phyloP scores from a whole-genome alignment of 1,140 invertebrate species.

The Aphelenchoides fujianensis region DNA sequence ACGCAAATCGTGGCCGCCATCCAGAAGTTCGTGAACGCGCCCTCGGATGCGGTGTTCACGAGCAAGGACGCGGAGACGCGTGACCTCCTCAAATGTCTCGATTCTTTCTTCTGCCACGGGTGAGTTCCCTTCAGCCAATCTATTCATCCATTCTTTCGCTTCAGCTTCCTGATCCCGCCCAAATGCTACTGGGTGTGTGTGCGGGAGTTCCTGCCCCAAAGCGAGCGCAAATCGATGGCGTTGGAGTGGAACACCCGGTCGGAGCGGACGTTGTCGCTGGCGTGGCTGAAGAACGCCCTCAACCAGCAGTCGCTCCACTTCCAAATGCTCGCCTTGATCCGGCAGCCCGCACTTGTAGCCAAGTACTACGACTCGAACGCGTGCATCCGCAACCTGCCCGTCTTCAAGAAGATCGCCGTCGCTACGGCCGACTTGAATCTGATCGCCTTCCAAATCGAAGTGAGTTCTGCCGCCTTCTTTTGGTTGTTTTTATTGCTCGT shows the following conservation, averaged over 20 bases:
- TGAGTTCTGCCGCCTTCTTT: neutral
- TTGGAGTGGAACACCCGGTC: slow-evolving; percentile 6
- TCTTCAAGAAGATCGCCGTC: slow-evolving; percentile 15
- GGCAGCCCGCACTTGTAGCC: neutral
- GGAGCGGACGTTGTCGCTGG: slow-evolving; percentile 8
- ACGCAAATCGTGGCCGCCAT: neutral
- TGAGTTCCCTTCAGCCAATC: neutral
- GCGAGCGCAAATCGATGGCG: neutral
- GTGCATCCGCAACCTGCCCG: neutral
- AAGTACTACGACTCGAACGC: slow-evolving; percentile 17
- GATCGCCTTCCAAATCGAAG: slow-evolving; percentile 2
- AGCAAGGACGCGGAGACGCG: neutral
- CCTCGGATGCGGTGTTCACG: slow-evolving; percentile 2
- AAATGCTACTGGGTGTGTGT: slow-evolving; percentile 21
- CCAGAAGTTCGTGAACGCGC: neutral
- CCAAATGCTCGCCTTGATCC: slow-evolving; percentile 9
- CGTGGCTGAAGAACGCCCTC: slow-evolving; percentile 14
- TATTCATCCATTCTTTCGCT: neutral
- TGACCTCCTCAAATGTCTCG: slow-evolving; percentile 13
- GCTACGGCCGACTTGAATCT: neutral
- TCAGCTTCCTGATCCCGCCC: neutral
- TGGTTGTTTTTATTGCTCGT: neutral
- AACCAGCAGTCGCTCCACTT: slow-evolving; percentile 12
- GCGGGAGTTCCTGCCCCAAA: slow-evolving; percentile 3
- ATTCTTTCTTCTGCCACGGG: slow-evolving; percentile 16